Base-by-base conservation (phyloP, 2,888 invertebrate genomes). In the Drosophila histrio region DNA sequence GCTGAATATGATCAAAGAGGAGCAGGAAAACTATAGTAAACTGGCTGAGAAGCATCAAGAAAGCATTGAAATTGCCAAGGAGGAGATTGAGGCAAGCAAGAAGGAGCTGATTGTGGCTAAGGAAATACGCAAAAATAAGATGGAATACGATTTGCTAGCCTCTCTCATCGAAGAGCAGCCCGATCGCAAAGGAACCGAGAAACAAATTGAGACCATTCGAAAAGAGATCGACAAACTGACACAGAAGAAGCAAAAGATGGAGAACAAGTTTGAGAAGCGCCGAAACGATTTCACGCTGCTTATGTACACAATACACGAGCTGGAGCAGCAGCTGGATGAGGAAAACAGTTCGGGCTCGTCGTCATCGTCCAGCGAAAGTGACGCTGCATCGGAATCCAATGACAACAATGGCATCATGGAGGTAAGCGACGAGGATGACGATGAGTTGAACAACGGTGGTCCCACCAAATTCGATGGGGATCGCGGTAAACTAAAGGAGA, bases 121-220 rank as follows among this genome's bases (percentile, higher is more conserved):
- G 90, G 95, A 96, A 76, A 95, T 97, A 22, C 94, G 98, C 11
- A 97, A 97, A 89, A 97, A 98, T 90, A 94, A 97, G 85, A 95
- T 96, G 92, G 98, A 98, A 90, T 98, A 98, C 92, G 98, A 98
- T 92, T 95, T 97, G 9, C 89, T 98, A 36, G 98, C 98, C 0
- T 97, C 97, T 91, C 95, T 97, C 0, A 98, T 98, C 68, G 96
- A 95, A 77, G 95, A 96, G 84, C 97, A 98, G 89, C 98, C 98
- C 0, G 97, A 97, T 88, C 93, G 98, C 77, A 95, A 95, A 85
- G 95, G 96, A 72, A 97, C 96, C 0, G 92, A 93, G 60, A 94
- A 95, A 73, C 93, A 94, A 70, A 92, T 97, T 1, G 93, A 94
- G 43, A 93, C 94, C 11, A 92, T 97, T 11, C 95, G 95, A 88